A percentile compares a stretch with the other conserved stretches of the same genome.
These are phyloP conservation scores for Pseudomyrmex gracilis DNA, from an alignment of 1,140 invertebrate genomes.

Conservation along the genomic window DNA sequence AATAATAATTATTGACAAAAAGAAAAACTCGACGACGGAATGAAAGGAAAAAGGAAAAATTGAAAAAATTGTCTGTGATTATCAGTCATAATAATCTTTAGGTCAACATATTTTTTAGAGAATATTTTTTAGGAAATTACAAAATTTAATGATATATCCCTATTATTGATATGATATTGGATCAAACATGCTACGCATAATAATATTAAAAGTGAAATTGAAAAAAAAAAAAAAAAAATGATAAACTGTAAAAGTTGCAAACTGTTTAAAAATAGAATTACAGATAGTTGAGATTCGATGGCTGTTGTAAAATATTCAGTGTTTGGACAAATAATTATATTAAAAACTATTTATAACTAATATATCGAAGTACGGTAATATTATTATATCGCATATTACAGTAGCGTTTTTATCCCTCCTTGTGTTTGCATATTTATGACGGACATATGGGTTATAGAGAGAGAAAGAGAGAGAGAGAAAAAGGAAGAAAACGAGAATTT, in stretches of 20 bases:
- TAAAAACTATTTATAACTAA: slow-evolving; percentile 83
- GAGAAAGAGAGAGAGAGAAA: slow-evolving; percentile 46
- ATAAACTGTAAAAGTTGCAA: slow-evolving; percentile 77
- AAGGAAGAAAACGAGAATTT: slow-evolving; percentile 52
- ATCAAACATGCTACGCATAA: slow-evolving; percentile 80
- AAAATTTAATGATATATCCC: slow-evolving; percentile 85
- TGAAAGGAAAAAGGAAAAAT: slow-evolving; percentile 77
- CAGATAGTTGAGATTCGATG: slow-evolving; percentile 82
- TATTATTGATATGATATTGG: slow-evolving; percentile 84
- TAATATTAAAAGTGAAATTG: slow-evolving; percentile 74
- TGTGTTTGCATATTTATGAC: slow-evolving; percentile 79
- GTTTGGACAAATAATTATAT: slow-evolving; percentile 84
- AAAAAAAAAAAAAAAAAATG: slow-evolving; percentile 58
- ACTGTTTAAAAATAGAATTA: slow-evolving; percentile 82
- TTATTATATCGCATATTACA: slow-evolving; percentile 79
- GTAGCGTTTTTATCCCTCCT: slow-evolving; percentile 81
- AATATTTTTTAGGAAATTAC: slow-evolving; percentile 86
- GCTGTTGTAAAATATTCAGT: slow-evolving; percentile 85
- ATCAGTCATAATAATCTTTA: slow-evolving; percentile 86
- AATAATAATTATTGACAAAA: slow-evolving; percentile 60
- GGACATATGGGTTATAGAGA: slow-evolving; percentile 55
- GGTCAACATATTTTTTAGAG: slow-evolving; percentile 85
- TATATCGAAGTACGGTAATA: slow-evolving; percentile 79
- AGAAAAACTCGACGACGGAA: slow-evolving; percentile 64
- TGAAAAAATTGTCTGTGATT: slow-evolving; percentile 85